Evolutionary conservation across 2,888 invertebrate genomes (phyloP).

Genomic region (Girardia tigrina): DNA sequence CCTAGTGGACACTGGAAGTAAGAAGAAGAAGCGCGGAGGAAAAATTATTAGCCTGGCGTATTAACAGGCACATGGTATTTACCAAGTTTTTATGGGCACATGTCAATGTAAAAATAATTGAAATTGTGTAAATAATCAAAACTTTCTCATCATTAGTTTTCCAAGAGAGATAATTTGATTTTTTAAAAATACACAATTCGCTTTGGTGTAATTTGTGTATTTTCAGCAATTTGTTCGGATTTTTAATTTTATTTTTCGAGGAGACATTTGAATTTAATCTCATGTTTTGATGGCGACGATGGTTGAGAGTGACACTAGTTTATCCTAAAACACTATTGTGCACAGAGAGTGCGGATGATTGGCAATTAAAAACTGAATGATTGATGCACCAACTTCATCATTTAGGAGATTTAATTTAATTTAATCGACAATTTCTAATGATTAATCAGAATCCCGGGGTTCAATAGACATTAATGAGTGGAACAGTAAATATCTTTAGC

Average conservation of each 20-base stretch:
- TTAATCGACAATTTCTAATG: constrained; percentile 5
- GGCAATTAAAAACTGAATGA: not conserved
- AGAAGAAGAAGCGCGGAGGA: not conserved
- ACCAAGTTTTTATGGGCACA: constrained; percentile 18
- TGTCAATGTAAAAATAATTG: constrained; percentile 21
- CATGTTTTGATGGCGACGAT: constrained; percentile 23
- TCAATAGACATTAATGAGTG: constrained; percentile 17
- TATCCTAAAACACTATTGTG: constrained; percentile 15
- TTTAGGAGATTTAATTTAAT: constrained; percentile 23
- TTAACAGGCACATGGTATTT: constrained; percentile 18
- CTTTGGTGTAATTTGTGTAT: constrained; percentile 1
- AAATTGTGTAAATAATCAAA: constrained; percentile 12
- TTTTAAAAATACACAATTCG: not conserved
- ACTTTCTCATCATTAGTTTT: constrained; percentile 17
- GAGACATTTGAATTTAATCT: constrained; percentile 18
- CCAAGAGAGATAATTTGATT: not conserved
- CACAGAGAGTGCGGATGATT: constrained; percentile 13
- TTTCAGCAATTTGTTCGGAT: constrained; percentile 23
- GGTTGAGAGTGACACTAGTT: constrained; percentile 14
- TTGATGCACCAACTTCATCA: constrained; percentile 23
- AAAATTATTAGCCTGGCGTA: constrained; percentile 23
- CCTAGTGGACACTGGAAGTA: not conserved
- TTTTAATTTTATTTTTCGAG: constrained; percentile 23
- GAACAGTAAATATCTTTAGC: constrained; percentile 23
- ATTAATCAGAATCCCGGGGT: constrained; percentile 18